Percentiles rank a stretch among this genome's conserved stretches.
phyloP scores from a whole-genome alignment of 1,140 invertebrate species.

The Microvelia longipes region DNA sequence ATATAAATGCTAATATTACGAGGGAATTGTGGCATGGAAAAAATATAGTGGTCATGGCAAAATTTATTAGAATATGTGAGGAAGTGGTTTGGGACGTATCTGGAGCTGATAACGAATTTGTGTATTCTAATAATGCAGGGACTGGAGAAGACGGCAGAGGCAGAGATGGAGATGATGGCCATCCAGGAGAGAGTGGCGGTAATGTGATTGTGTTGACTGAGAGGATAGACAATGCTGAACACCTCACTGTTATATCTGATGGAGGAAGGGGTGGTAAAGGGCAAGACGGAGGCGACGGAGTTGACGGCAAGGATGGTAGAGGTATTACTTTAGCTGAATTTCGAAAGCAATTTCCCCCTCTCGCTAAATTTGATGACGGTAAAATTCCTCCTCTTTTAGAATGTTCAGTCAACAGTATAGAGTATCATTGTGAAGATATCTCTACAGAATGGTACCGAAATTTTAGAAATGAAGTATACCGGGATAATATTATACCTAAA shows the following conservation, averaged over 20 bases:
- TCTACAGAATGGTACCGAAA: background rate
- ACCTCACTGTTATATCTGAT: slow-evolving; percentile 16
- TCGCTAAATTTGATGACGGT: background rate
- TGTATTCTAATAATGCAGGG: slow-evolving; percentile 8
- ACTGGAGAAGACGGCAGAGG: slow-evolving; percentile 10
- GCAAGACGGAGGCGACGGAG: slow-evolving; percentile 16
- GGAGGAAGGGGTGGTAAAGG: slow-evolving; percentile 17
- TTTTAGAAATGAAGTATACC: background rate
- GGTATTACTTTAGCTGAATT: background rate
- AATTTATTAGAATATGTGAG: slow-evolving; percentile 9
- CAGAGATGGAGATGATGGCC: slow-evolving; percentile 13
- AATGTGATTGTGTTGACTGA: slow-evolving; percentile 14
- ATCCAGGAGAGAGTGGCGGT: slow-evolving; percentile 19
- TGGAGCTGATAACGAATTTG: slow-evolving; percentile 13
- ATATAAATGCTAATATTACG: slow-evolving; percentile 12
- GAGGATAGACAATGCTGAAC: slow-evolving; percentile 14
- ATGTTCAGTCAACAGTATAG: background rate
- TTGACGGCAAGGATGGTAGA: slow-evolving; percentile 9
- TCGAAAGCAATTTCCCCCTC: background rate
- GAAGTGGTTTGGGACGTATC: slow-evolving; percentile 15
- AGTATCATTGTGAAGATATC: background rate
- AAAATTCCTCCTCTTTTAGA: background rate
- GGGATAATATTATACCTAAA: background rate
- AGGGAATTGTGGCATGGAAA: slow-evolving; percentile 12
- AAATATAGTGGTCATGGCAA: slow-evolving; percentile 12